phyloP scores from a whole-genome alignment of 1,140 invertebrate genomes.

The Latrodectus geometricus region DNA sequence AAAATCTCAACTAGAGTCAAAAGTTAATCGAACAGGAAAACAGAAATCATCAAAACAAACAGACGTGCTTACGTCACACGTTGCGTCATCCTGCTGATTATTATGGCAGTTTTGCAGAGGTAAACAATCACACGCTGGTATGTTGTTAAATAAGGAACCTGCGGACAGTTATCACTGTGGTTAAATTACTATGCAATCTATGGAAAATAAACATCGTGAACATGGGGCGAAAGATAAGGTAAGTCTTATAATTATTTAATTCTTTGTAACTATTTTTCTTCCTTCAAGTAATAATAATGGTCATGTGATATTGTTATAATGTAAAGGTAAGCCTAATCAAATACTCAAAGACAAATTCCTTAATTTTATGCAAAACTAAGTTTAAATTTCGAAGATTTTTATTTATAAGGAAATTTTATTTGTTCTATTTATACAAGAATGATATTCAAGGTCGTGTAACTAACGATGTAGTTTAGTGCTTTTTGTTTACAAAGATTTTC shows the following conservation, averaged over 20 bases:
- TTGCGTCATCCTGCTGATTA: conserved; percentile 61
- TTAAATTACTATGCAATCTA: conserved; percentile 62
- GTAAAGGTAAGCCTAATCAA: conserved; percentile 59
- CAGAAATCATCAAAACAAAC: background rate
- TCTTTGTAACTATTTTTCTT: background rate
- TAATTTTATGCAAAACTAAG: background rate
- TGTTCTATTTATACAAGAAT: no score
- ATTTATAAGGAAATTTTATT: background rate
- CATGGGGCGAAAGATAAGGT: conserved; percentile 57
- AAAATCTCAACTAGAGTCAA: no score
- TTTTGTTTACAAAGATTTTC: background rate
- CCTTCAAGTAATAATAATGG: conserved; percentile 21
- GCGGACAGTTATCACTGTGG: conserved; percentile 36
- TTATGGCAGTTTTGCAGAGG: conserved; percentile 61
- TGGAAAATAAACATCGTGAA: conserved; percentile 48
- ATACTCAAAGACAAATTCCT: background rate
- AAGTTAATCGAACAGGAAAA: background rate
- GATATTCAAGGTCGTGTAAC: no score
- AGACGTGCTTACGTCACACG: conserved; percentile 25
- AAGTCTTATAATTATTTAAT: conserved; percentile 9
- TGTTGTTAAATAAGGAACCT: conserved; percentile 57
- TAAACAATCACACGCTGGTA: conserved; percentile 63
- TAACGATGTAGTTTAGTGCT: no score
- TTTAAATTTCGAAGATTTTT: background rate
- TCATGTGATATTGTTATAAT: conserved; percentile 61